Percentiles rank a stretch among this genome's conserved stretches.
These are phyloP conservation scores for Mus minutoides DNA, from an alignment of 2,797 vertebrate genomes.

Conservation along the genomic window DNA sequence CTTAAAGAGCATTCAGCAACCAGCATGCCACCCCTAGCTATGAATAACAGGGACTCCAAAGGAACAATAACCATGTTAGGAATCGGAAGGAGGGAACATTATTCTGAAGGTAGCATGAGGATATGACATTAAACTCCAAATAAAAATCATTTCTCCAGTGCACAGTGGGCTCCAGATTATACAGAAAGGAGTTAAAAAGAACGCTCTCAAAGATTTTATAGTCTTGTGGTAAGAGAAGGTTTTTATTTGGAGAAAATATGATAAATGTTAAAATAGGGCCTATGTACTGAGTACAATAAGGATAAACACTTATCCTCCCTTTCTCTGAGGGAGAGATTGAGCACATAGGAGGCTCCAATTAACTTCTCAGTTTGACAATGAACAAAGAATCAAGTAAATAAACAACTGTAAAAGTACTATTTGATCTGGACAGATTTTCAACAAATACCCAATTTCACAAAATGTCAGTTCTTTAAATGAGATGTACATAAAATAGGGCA, in stretches of 20 bases:
- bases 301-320: neutral
- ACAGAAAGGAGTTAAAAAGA: constrained; percentile 24
- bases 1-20: constrained; percentile 3
- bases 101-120: neutral
- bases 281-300: neutral
- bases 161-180: neutral
- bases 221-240: neutral
- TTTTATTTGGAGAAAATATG: constrained; percentile 39
- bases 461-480: constrained; percentile 34
- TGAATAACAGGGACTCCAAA: neutral
- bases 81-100: neutral
- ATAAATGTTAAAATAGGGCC: constrained; percentile 11
- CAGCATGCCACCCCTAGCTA: neutral
- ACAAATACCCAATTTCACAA: constrained; percentile 32
- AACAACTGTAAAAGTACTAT: neutral
- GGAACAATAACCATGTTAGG: constrained; percentile 6
- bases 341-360: neutral
- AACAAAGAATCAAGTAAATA: constrained; percentile 46
- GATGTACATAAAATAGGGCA: constrained; percentile 16
- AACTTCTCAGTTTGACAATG: neutral
- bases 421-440: constrained; percentile 50
- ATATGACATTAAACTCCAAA: neutral
- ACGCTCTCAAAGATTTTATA: constrained; percentile 6
- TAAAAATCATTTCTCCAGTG: neutral
- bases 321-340: neutral